Base-by-base conservation (phyloP, 2,797 vertebrate genomes). In the Cichlasoma orientale region DNA sequence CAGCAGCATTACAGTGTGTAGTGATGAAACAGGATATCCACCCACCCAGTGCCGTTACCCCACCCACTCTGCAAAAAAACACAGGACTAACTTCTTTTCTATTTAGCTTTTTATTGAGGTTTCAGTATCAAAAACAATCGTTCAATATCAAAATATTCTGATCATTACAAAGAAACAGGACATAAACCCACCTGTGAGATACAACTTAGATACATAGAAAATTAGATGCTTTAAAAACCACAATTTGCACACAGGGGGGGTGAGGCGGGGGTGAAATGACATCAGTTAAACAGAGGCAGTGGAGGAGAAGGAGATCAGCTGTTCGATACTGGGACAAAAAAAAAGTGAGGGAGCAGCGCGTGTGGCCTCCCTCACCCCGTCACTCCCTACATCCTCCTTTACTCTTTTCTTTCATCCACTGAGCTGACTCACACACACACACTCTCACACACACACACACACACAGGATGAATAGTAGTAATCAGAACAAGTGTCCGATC, bases 401-500 rank as follows among this genome's bases (percentile, higher is more conserved):
- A 55, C 80, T 61, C 56, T 59, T 83, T 85, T 78, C 83, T 78
- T 84, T 79, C 79, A 77, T 75, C 77, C 80, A 75, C 57, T 69
- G 78, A 88, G 86, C 83, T 74, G 31, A 54, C 83, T 21, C 85
- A 69, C 85, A 33, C 80, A 19, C 77, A 18, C 77, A 41, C 68
- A 50, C 73, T 27, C 55, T 14, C 41, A 55, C 80, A 57, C 75
- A 18, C 23, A 2, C 0, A 57, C 59, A 44, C 85, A 68, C 82
- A 63, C 79, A 21, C n/a, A 3, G 80, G 61, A 87, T 93, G 94
- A 95, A 95, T 93, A 88, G 93, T 78, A 86, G 92, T 90, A 92
- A 95, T 94, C 93, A 91, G 92, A 93, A 88, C 88, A 86, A 92
- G 90, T 91, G 88, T 90, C 94, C 90, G 90, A 93, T 92, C 86